These are phyloP conservation scores for Aphrocallistes beatrix DNA, from an alignment of 37 sponge, comb jelly and placozoan species.

Conservation along the genomic window DNA sequence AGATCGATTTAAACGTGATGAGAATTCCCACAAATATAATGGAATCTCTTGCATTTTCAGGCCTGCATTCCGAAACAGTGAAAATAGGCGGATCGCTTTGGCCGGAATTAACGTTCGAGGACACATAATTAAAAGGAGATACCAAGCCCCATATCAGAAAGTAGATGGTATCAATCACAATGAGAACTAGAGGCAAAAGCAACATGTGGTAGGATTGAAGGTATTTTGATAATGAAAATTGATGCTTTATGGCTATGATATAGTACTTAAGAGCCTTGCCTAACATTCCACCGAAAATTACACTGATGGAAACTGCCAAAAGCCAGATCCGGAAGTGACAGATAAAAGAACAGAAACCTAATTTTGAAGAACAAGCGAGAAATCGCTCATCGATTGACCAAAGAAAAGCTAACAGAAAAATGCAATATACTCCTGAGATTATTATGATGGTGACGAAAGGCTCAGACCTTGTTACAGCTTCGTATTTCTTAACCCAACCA, in stretches of 20 bases:
- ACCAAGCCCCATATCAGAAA: neutral
- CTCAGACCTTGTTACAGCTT: neutral
- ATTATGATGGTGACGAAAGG: neutral
- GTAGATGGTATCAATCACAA: neutral
- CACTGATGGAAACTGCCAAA: neutral
- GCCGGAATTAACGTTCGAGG: neutral
- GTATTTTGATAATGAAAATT: neutral
- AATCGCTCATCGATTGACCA: neutral
- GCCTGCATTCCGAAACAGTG: neutral
- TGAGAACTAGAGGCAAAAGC: neutral
- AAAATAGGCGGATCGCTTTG: neutral
- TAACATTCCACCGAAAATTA: neutral
- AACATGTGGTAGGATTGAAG: neutral
- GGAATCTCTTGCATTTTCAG: neutral
- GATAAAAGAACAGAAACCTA: neutral
- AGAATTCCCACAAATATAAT: neutral
- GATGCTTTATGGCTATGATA: neutral
- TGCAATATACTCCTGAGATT: neutral
- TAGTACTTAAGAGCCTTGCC: conserved; percentile 2
- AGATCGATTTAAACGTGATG: neutral
- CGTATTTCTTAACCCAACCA: conserved; percentile 11
- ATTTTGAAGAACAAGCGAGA: neutral
- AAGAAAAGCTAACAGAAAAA: neutral
- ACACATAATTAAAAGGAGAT: neutral
- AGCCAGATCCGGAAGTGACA: neutral